phyloP scores from a whole-genome alignment of 2,113 vertebrate species.

The Microtus richardsoni region DNA sequence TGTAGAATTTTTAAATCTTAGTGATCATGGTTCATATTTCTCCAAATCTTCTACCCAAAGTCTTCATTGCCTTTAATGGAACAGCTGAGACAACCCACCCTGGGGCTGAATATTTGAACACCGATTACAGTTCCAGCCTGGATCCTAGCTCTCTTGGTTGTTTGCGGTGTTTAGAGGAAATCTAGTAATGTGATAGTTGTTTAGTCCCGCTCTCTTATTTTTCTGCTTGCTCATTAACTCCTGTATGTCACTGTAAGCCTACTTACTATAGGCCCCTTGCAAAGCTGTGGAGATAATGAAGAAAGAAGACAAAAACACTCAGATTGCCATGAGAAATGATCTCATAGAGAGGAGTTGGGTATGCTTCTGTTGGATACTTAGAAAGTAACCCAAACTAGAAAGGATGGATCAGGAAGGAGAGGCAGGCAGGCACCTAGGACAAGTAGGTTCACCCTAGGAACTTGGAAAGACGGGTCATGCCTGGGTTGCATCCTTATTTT shows the following conservation, averaged over 20 bases:
- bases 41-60: neutral
- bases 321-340: neutral
- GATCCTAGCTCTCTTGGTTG: neutral
- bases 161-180: neutral
- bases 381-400: neutral
- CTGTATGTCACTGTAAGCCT: neutral
- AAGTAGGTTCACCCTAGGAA: neutral
- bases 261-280: neutral
- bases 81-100: neutral
- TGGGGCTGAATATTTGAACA: neutral
- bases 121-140: neutral
- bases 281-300: conserved; percentile 6
- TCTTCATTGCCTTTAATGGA: conserved; percentile 21
- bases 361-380: neutral
- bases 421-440: neutral
- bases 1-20: neutral
- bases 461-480: neutral
- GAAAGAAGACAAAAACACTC: neutral
- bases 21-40: conserved; percentile 11
- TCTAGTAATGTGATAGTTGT: neutral
- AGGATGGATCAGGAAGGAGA: neutral
- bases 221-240: conserved; percentile 14
- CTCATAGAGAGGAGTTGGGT: neutral
- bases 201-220: neutral
- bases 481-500: conserved; percentile 27